Evolutionary conservation across 2,797 vertebrate species (phyloP).

Genomic region (Gambelia wislizenii): DNA sequence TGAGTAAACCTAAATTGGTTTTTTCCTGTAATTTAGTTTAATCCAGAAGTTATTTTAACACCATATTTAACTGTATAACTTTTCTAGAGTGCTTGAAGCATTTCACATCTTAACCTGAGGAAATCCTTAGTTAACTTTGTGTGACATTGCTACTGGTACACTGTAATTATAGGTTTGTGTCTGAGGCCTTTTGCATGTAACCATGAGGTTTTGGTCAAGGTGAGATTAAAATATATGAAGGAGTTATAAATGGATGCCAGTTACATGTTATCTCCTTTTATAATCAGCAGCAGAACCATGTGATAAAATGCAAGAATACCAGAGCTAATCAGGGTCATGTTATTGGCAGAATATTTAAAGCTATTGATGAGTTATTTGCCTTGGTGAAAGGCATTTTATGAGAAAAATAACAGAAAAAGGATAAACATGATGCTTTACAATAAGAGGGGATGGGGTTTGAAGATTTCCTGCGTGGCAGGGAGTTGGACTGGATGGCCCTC

Average conservation of each 20-base stretch:
- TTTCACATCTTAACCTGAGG: background rate
- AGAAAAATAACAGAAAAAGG: background rate
- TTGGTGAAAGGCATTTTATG: background rate
- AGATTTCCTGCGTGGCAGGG: too few species aligned
- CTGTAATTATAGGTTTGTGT: background rate
- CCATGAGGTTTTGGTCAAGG: background rate
- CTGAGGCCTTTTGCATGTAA: background rate
- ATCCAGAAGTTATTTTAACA: background rate
- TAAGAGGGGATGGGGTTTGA: too few species aligned
- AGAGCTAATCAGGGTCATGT: too few species aligned
- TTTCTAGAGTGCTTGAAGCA: background rate
- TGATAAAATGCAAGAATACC: background rate
- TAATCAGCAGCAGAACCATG: background rate
- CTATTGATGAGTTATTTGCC: background rate
- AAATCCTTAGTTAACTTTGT: background rate
- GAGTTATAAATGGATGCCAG: background rate
- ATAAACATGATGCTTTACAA: background rate
- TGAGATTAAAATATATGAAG: background rate
- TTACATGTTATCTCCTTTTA: background rate
- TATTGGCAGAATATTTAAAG: background rate
- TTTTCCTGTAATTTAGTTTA: background rate
- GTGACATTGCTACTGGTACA: too few species aligned
- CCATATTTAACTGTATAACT: background rate
- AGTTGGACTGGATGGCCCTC: too few species aligned
- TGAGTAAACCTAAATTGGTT: conserved; percentile 60